Conservation (phyloP, 2,797 vertebrate species). For the Sebastes steindachneri region DNA sequence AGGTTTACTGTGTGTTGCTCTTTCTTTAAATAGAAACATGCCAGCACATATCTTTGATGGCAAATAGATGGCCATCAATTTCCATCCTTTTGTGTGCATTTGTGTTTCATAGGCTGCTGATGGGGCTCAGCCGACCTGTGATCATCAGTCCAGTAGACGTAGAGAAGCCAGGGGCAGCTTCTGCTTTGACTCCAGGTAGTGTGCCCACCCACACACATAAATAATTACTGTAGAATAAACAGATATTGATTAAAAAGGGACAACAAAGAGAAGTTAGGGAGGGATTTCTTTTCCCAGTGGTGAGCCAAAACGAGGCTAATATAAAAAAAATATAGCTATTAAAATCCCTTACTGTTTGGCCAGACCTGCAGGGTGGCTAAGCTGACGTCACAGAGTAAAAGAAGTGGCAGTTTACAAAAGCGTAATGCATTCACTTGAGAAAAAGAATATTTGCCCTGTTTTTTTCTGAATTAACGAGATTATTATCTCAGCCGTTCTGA, state of each 20-base stretch:
- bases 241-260: neutral
- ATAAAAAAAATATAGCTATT: neutral
- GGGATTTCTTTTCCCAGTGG: neutral
- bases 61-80: conserved; percentile 19
- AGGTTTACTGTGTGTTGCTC: neutral
- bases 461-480: neutral
- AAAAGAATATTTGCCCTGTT: neutral
- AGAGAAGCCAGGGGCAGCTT: conserved; percentile 88
- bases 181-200: conserved; percentile 96
- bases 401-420: neutral
- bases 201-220: neutral
- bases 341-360: neutral
- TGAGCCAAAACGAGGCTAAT: neutral
- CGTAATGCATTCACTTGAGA: neutral
- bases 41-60: conserved; percentile 76
- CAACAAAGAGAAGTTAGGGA: neutral
- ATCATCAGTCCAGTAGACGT: conserved; percentile 80
- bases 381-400: neutral
- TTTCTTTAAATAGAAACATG: conserved; percentile 40
- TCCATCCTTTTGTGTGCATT: neutral
- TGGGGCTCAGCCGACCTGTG: conserved; percentile 81
- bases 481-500: neutral
- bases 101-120: conserved; percentile 70
- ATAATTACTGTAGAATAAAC: neutral
- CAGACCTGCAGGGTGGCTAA: neutral